These are phyloP conservation scores for Procapra przewalskii DNA, from an alignment of 2,113 vertebrate species.

Conservation along the genomic window DNA sequence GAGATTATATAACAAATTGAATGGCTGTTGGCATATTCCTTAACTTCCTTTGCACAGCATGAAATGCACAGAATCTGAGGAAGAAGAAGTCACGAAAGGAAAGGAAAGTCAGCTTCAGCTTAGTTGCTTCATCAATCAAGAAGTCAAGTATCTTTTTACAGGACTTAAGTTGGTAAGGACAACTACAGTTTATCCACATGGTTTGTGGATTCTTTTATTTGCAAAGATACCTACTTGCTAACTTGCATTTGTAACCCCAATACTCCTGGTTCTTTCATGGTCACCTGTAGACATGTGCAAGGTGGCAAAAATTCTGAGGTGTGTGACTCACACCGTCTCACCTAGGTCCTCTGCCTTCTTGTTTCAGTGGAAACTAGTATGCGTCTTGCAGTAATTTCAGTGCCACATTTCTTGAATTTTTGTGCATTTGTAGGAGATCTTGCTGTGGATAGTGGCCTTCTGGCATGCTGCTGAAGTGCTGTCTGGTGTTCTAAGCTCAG, in stretches of 20 bases:
- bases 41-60: conserved; percentile 87
- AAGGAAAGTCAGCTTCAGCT: conserved; percentile 96
- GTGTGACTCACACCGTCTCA: background rate
- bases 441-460: background rate
- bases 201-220: background rate
- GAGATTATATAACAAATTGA: background rate
- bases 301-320: background rate
- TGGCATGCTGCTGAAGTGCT: background rate
- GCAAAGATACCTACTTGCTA: background rate
- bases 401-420: background rate
- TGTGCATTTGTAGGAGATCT: background rate
- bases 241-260: background rate
- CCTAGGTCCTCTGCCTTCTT: background rate
- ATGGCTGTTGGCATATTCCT: conserved; percentile 67
- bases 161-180: conserved; percentile 93
- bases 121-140: conserved; percentile 99
- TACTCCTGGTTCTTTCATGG: background rate
- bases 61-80: conserved; percentile 98
- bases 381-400: background rate
- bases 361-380: background rate
- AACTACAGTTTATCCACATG: background rate
- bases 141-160: conserved; percentile 98
- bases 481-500: background rate
- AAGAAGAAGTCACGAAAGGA: conserved; percentile 95
- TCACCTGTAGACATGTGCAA: background rate